Percentiles rank a stretch among this genome's conserved stretches.
phyloP scores from a whole-genome alignment of 2,113 vertebrate species.

The Lepus timidus region DNA sequence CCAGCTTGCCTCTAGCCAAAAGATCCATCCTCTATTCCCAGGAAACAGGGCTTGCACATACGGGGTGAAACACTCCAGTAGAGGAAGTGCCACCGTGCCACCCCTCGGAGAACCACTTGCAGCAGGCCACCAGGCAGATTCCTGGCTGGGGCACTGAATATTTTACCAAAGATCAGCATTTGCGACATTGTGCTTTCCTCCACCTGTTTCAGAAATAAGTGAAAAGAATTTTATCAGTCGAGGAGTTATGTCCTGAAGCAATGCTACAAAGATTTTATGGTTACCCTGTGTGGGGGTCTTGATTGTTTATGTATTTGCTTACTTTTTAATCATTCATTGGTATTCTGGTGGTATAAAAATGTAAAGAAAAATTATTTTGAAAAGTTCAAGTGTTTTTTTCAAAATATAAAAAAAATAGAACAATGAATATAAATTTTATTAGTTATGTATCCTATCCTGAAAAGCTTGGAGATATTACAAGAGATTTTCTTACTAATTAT shows the following conservation, averaged over 20 bases:
- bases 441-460: background rate
- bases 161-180: constrained; percentile 13
- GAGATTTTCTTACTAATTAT: constrained; percentile 62
- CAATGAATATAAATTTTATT: background rate
- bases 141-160: background rate
- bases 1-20: background rate
- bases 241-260: constrained; percentile 1
- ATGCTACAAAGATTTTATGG: constrained; percentile 32
- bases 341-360: background rate
- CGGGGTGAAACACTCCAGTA: background rate
- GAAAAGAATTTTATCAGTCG: constrained; percentile 54
- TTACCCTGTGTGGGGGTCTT: constrained; percentile 6
- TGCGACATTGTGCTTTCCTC: background rate
- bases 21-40: background rate
- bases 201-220: constrained; percentile 10
- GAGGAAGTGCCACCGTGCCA: background rate
- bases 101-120: background rate
- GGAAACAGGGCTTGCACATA: background rate
- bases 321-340: constrained; percentile 53
- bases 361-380: constrained; percentile 10
- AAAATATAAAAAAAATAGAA: constrained; percentile 10
- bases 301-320: constrained; percentile 26
- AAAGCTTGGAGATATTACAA: background rate
- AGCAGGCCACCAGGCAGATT: background rate
- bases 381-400: constrained; percentile 19